Base-by-base conservation (phyloP, 2,113 vertebrate species). In the Cebus imitator region DNA sequence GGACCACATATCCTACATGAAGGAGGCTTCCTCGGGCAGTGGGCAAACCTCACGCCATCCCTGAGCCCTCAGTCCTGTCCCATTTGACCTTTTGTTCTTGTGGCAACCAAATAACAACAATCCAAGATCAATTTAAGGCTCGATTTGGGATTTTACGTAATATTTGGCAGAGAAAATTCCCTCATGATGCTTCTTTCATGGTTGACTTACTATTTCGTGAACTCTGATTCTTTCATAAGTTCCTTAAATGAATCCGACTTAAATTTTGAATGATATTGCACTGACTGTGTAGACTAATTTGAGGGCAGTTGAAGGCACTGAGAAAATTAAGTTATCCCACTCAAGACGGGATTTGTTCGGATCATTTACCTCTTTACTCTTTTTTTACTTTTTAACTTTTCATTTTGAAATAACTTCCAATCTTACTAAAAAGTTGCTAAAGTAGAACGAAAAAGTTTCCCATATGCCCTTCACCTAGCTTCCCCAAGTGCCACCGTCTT, bases 1-100 rank as follows among this genome's bases (percentile, higher is more conserved):
- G 14, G 20, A 1, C 37, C 43, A 27, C n/a, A 16, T 1, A 5
- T 3, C 12, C 18, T 1, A 1, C 7, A 8, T 5, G 12, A 14
- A 10, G 16, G 16, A 9, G 80, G 2, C n/a, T 21, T 55, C 75
- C 2, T 57, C 2, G 72, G 87, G 43, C 40, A 48, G 50, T 1
- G 9, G 57, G 43, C 0, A n/a, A 18, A 66, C 58, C 25, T 1
- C 35, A 9, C 0, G 3, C 2, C 30, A 1, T 66, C 35, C 23
- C 48, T 25, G n/a, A 35, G 23, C 88, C 5, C 20, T 57, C 8
- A 0, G 21, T 27, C 55, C n/a, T 6, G 1, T 30, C 35, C 14
- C 23, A 2, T 25, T 30, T 45, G 55, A 23, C 30, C 58, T 66
- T 82, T 45, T 21, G 58, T 43, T 64, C 48, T 16, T 11, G 12